Evolutionary conservation across 2,888 invertebrate genomes (phyloP), one percentile per base, ranked within the genome.

Genomic region (Junonia oenone): DNA sequence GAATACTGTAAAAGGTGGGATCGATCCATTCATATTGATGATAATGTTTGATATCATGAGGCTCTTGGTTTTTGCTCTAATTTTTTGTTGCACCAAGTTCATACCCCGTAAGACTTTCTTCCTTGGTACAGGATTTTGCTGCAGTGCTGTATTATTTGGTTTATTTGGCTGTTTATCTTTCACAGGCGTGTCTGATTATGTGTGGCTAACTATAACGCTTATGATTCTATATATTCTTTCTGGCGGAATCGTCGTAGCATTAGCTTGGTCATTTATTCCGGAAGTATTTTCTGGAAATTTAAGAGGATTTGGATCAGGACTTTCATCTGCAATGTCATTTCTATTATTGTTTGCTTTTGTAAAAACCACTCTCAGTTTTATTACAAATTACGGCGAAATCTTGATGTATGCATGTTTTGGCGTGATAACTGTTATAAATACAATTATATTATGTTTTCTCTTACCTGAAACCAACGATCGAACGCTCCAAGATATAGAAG

Each of bases 401-500:
- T 64, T 62, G 1, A 66, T 81, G 68, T 81, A 74, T 56, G 63
- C 59, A 2, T 53, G 59, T 13, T 81, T 70, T 65, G 76, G 74
- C 3, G 43, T 59, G 6, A 47, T 72, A 0, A 73, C 75, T 0
- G 54, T 73, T 2, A 11, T 73, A 19, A 60, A 68, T 29, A 65
- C 68, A 14, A 15, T 73, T 11, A 40, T 67, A 3, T 58, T 82
- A 35, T 61, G 59, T 47, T 78, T 75, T 58, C 60, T 75, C 17
- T 58, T 82, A 48, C 81, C 81, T 6, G 81, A 82, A 45, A 82
- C 82, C 0, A 71, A 72, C 63, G 91, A 66, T 92, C 95, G 75
- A 93, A 96, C 84, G 92, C 95, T 72, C 81, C 92, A 73, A 92
- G 94, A 51, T 85, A 95, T 66, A 91, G 94, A 73, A 93, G 68